Base-by-base conservation (phyloP, 2,797 vertebrate species). In the Cyclopterus lumpus region DNA sequence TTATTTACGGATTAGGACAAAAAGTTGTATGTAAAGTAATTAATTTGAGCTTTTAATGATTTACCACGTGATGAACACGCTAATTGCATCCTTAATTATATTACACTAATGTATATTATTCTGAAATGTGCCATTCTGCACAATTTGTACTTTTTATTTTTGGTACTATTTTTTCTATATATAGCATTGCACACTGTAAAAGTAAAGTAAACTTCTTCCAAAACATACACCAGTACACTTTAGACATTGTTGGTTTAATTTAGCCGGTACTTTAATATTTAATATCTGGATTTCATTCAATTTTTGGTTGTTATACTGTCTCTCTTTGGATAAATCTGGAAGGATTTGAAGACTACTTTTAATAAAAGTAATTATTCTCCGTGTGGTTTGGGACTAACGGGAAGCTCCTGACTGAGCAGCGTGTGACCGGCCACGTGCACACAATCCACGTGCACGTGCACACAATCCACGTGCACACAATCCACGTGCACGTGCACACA, bases 351-450 rank as follows among this genome's bases (percentile, higher is more conserved):
- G 6, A 20, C 42, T 44, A 44, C 18, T 48, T 46, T 46, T 4
- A 7, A 46, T 18, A 20, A 20, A 46, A 46, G 46, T n/a, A n/a
- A 8, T 18, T 3, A 3, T 18, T 42, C 5, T 16, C 40, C 12
- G 11, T 40, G 38, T 40, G 38, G 3, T 40, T 40, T 12, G 42
- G 40, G 38, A 42, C 44, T 86, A 86, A 87, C 77, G 51, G 18
- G 68, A 81, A 88, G 66, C 86, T 88, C 72, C 83, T 89, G 86
- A 91, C 74, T 26, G 11, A 61, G 67, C 58, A 63, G 73, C 68
- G 73, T 82, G 81, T 89, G 84, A 85, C 83, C 75, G 71, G 72
- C 86, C 84, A 32, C 82, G 53, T 58, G 84, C 81, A 73, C 67
- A 77, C 79, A 38, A 3, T n/a, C n/a, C n/a, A n/a, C n/a, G n/a